Evolutionary conservation across 2,888 invertebrate species (phyloP).

Genomic region (Frankliniella fusca): DNA sequence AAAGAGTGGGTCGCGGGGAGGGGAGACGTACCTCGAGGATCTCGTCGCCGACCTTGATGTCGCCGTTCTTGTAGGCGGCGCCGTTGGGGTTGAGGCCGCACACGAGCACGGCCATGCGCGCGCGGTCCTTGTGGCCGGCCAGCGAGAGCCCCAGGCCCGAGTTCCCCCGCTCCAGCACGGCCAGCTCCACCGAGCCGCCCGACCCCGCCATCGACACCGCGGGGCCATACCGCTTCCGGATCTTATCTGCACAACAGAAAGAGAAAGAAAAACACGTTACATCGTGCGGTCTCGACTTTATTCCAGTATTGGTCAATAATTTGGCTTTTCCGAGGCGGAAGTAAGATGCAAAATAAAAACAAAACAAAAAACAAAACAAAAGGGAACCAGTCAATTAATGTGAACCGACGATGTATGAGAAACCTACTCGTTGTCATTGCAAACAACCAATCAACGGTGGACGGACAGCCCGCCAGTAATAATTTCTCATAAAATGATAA

Average conservation of each 20-base stretch:
- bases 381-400: no score
- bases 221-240: conserved; percentile 85
- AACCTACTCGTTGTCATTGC: no score
- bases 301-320: neutral
- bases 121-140: conserved; percentile 90
- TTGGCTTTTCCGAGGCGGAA: neutral
- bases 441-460: no score
- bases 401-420: no score
- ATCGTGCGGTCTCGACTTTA: no score
- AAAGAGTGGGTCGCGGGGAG: no score
- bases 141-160: conserved; percentile 84
- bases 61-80: conserved; percentile 65
- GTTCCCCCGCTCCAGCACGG: conserved; percentile 70
- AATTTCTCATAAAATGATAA: no score
- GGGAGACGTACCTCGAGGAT: conserved; percentile 71
- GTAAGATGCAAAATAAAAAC: neutral
- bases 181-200: conserved; percentile 61
- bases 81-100: conserved; percentile 92
- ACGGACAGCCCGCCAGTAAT: no score
- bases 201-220: conserved; percentile 53
- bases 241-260: conserved; percentile 65
- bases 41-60: conserved; percentile 88
- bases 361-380: no score
- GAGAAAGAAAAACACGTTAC: neutral
- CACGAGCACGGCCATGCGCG: conserved; percentile 93